Conservation (phyloP, 1,140 invertebrate species). For the Neodiprion virginianus region DNA sequence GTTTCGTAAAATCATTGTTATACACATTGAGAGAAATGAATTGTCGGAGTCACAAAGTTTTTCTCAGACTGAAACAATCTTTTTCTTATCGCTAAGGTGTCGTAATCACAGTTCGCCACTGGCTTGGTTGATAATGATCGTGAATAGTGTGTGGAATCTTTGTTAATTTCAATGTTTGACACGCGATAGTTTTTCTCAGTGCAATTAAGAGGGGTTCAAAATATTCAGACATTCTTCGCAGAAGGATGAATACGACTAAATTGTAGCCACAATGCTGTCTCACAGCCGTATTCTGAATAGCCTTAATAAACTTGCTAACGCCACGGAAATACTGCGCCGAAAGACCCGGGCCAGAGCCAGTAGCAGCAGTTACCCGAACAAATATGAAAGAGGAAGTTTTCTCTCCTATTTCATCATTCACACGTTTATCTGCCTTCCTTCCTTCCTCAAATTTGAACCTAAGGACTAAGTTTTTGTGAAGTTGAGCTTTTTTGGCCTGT, state of each 20-base stretch:
- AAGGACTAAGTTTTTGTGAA: too few species aligned
- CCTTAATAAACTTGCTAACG: constrained; percentile 63
- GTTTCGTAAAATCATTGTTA: too few species aligned
- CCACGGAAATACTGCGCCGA: constrained; percentile 55
- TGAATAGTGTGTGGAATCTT: too few species aligned
- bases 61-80: too few species aligned
- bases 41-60: too few species aligned
- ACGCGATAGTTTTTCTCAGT: too few species aligned
- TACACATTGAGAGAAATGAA: too few species aligned
- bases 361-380: background rate
- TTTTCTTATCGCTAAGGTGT: too few species aligned
- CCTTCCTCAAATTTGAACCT: background rate
- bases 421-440: background rate
- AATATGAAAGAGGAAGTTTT: background rate
- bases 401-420: background rate
- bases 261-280: constrained; percentile 62
- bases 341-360: background rate
- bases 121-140: too few species aligned
- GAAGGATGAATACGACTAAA: constrained; percentile 62
- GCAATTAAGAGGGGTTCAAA: constrained; percentile 47
- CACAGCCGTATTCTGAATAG: constrained; percentile 58
- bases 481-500: too few species aligned
- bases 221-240: constrained; percentile 59
- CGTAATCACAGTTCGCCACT: too few species aligned
- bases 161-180: too few species aligned